A percentile compares a stretch with the other conserved stretches of the same genome.
These are phyloP conservation scores for Lepisosteus oculatus DNA, from an alignment of 2,113 vertebrate species.

Conservation along the genomic window DNA sequence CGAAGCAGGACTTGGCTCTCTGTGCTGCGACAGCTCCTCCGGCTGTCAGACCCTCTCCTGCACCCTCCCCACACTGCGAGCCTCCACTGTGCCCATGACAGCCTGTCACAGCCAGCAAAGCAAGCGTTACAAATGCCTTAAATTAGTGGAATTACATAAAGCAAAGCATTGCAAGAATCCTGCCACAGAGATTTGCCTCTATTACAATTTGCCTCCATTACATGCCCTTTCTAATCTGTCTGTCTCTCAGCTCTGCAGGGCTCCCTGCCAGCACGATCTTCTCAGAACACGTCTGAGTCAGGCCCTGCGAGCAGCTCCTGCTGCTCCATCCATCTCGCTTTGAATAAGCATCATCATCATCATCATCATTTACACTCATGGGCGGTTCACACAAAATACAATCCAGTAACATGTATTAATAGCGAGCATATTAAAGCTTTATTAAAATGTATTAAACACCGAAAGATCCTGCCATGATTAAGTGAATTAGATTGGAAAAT, in stretches of 20 bases:
- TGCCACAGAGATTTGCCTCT: neutral
- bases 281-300: neutral
- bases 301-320: neutral
- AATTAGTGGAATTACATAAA: conserved; percentile 25
- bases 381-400: neutral
- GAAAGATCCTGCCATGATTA: conserved; percentile 2
- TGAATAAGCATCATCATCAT: neutral
- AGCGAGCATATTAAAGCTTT: too few species aligned
- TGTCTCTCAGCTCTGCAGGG: neutral
- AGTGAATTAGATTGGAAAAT: neutral
- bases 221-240: neutral
- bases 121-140: conserved; percentile 29
- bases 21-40: too few species aligned
- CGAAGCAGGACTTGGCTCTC: neutral
- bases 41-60: too few species aligned
- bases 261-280: neutral
- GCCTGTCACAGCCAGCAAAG: conserved; percentile 22
- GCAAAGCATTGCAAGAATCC: conserved; percentile 1
- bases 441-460: too few species aligned
- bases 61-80: too few species aligned
- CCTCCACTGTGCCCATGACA: conserved; percentile 10
- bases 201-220: conserved; percentile 1
- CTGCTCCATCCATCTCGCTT: neutral
- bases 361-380: neutral
- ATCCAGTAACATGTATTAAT: neutral